These are phyloP conservation scores for Temnothorax ravouxi DNA, from an alignment of 2,888 invertebrate genomes.

Conservation along the genomic window DNA sequence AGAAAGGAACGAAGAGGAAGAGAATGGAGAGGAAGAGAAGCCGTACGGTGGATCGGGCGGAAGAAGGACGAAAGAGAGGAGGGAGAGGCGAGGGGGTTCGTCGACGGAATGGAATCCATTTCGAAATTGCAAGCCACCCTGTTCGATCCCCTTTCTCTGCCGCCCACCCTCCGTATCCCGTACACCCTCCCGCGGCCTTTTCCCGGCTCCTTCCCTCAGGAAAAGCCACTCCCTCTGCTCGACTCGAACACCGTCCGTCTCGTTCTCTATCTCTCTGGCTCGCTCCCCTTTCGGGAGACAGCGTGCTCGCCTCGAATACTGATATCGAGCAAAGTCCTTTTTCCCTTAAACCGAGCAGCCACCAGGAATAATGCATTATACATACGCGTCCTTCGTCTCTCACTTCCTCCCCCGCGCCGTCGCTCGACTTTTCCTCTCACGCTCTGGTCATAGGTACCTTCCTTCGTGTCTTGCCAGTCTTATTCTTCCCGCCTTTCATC, in stretches of 20 bases:
- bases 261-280: slow-evolving; percentile 33
- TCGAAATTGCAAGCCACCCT: slow-evolving; percentile 86
- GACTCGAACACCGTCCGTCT: not conserved
- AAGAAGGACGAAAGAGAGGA: slow-evolving; percentile 59
- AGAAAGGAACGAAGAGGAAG: slow-evolving; percentile 59
- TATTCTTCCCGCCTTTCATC: slow-evolving; percentile 25
- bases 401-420: slow-evolving; percentile 57
- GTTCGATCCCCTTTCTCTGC: slow-evolving; percentile 72
- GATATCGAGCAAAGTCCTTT: slow-evolving; percentile 84
- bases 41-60: slow-evolving; percentile 55
- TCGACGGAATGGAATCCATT: slow-evolving; percentile 85
- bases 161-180: slow-evolving; percentile 62
- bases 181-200: slow-evolving; percentile 57
- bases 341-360: slow-evolving; percentile 82
- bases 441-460: slow-evolving; percentile 17
- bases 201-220: slow-evolving; percentile 82
- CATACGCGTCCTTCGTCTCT: slow-evolving; percentile 74
- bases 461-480: slow-evolving; percentile 3
- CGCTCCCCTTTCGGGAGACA: slow-evolving; percentile 68
- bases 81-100: slow-evolving; percentile 48
- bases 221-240: slow-evolving; percentile 79
- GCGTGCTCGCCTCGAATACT: slow-evolving; percentile 84
- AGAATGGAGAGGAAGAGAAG: slow-evolving; percentile 63
- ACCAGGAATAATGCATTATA: slow-evolving; percentile 84
- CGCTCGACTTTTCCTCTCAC: slow-evolving; percentile 45